phyloP scores from a whole-genome alignment of 2,797 vertebrate genomes.

The Pangasius djambal region DNA sequence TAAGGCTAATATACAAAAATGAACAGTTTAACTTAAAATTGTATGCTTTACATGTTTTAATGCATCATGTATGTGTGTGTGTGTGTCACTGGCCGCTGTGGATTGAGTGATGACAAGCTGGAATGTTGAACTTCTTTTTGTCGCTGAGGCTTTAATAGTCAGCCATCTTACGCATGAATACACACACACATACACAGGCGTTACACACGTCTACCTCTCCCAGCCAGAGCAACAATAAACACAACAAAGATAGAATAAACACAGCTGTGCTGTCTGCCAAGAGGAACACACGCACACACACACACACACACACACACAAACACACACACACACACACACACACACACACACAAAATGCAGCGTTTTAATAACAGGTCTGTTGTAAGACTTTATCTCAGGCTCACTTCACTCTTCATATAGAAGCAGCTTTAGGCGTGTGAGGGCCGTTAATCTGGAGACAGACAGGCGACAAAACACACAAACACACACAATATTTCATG shows the following conservation, averaged over 20 bases:
- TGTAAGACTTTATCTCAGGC: background rate
- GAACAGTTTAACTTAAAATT: background rate
- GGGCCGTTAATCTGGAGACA: constrained; percentile 8
- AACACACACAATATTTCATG: constrained; percentile 8
- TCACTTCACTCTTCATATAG: constrained; percentile 29
- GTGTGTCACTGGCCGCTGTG: background rate
- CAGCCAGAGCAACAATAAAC: constrained; percentile 34
- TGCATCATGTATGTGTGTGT: background rate
- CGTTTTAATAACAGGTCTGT: constrained; percentile 33
- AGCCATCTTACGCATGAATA: background rate
- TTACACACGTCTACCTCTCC: background rate
- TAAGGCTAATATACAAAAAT: background rate
- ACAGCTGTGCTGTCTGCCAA: constrained; percentile 7
- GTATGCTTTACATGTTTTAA: background rate
- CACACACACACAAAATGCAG: background rate
- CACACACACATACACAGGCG: constrained; percentile 25
- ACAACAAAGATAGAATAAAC: constrained; percentile 43
- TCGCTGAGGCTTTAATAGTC: constrained; percentile 13
- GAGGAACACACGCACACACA: constrained; percentile 1
- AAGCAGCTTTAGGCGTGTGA: background rate
- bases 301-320: constrained; percentile 1
- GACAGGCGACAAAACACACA: background rate
- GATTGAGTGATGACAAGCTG: constrained; percentile 9
- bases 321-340: background rate
- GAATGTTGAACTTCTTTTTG: constrained; percentile 26